Evolutionary conservation across 2,888 invertebrate species (phyloP).

Genomic region (Chironomus tentans): DNA sequence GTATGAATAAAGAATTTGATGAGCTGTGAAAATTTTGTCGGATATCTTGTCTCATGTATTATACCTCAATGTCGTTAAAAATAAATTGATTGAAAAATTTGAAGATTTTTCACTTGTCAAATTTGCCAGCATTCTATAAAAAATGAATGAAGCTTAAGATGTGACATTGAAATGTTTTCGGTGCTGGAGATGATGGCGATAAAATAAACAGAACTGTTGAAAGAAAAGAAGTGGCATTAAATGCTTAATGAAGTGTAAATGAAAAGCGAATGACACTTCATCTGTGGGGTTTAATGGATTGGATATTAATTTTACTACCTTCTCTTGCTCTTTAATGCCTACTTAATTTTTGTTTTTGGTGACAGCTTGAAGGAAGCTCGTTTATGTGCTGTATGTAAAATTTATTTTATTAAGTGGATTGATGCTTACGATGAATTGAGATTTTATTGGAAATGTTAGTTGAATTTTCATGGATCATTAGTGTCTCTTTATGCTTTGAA

Average conservation of each 20-base stretch:
- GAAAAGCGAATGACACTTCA: background rate
- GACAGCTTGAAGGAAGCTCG: no score
- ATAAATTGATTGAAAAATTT: background rate
- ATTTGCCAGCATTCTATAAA: background rate
- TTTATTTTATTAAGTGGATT: no score
- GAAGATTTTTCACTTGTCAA: background rate
- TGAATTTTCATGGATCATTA: no score
- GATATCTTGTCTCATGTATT: background rate
- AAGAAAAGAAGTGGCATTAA: background rate
- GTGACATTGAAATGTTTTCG: background rate
- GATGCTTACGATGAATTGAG: no score
- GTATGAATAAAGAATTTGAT: background rate
- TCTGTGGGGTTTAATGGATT: background rate
- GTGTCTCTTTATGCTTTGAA: no score
- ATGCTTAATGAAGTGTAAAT: background rate
- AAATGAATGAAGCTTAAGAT: constrained; percentile 5
- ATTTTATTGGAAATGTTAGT: no score
- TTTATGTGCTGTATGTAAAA: no score
- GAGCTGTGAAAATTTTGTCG: background rate
- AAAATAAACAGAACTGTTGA: background rate
- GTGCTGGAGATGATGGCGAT: background rate
- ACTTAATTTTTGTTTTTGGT: no score
- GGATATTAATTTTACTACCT: background rate
- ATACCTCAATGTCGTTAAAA: no score
- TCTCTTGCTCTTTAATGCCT: no score